A percentile compares a stretch with the other conserved stretches of the same genome.
Evolutionary conservation across 2,888 invertebrate genomes (phyloP).

Genomic region (Patella pellucida): DNA sequence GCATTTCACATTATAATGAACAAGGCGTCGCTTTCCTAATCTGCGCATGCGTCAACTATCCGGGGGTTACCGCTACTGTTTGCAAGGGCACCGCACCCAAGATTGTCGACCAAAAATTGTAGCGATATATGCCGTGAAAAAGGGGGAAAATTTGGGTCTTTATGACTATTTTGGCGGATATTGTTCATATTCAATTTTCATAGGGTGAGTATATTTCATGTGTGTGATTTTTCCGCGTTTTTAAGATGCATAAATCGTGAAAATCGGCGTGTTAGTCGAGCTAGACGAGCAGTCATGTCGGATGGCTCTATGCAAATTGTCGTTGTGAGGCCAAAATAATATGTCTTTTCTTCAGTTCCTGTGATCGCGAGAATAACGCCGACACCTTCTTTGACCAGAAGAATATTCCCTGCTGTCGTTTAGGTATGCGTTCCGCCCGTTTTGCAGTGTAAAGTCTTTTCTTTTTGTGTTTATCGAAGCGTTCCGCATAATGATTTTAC

Average conservation of each 20-base stretch:
- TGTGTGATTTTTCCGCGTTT: not conserved
- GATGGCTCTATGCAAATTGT: slow-evolving; percentile 12
- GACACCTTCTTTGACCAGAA: too few relatives aligned
- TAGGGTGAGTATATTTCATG: slow-evolving; percentile 32
- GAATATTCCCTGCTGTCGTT: too few relatives aligned
- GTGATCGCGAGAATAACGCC: not conserved
- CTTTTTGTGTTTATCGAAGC: too few relatives aligned
- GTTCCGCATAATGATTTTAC: too few relatives aligned
- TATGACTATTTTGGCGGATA: slow-evolving; percentile 32
- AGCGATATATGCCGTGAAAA: slow-evolving; percentile 33
- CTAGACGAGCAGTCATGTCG: slow-evolving; percentile 9
- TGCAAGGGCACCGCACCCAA: slow-evolving; percentile 57
- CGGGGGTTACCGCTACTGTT: slow-evolving; percentile 46
- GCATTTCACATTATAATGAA: slow-evolving; percentile 27
- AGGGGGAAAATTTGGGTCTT: slow-evolving; percentile 27
- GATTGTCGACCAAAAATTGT: slow-evolving; percentile 26
- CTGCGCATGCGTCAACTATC: slow-evolving; percentile 57
- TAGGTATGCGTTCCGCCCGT: too few relatives aligned
- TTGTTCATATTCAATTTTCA: slow-evolving; percentile 21
- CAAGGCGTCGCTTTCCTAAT: slow-evolving; percentile 21
- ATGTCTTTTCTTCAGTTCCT: slow-evolving; percentile 11
- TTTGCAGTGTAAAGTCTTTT: too few relatives aligned
- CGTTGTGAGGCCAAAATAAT: not conserved
- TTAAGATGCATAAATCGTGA: not conserved
- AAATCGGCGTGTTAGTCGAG: not conserved